Evolutionary conservation across 2,797 vertebrate species (phyloP).

Genomic region (Alfaro cultratus): DNA sequence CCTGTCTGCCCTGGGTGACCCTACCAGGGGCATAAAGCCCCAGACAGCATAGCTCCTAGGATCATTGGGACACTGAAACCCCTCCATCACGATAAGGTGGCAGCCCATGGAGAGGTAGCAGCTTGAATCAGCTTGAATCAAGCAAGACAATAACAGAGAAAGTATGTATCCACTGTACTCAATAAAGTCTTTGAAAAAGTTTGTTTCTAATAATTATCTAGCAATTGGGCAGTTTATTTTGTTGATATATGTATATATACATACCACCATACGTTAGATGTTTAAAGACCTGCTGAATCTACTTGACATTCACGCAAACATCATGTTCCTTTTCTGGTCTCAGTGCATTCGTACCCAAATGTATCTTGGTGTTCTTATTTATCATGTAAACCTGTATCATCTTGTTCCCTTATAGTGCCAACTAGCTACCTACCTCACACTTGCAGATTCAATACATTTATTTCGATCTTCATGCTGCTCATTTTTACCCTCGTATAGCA

Average conservation of each 20-base stretch:
- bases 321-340: background rate
- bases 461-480: background rate
- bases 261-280: background rate
- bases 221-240: background rate
- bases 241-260: background rate
- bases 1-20: too few relatives aligned
- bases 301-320: background rate
- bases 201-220: background rate
- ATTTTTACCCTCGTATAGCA: background rate
- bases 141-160: background rate
- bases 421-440: background rate
- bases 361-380: background rate
- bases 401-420: background rate
- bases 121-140: too few relatives aligned
- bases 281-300: background rate
- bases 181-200: background rate
- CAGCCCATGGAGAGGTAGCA: too few relatives aligned
- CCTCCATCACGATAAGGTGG: too few relatives aligned
- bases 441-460: background rate
- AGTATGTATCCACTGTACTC: background rate
- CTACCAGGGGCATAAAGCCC: too few relatives aligned
- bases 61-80: too few relatives aligned
- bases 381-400: background rate
- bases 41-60: too few relatives aligned
- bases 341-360: background rate